Evolutionary conservation across 2,797 vertebrate species (phyloP), one percentile per base, ranked within the genome.

Genomic region (Carduelis carduelis): DNA sequence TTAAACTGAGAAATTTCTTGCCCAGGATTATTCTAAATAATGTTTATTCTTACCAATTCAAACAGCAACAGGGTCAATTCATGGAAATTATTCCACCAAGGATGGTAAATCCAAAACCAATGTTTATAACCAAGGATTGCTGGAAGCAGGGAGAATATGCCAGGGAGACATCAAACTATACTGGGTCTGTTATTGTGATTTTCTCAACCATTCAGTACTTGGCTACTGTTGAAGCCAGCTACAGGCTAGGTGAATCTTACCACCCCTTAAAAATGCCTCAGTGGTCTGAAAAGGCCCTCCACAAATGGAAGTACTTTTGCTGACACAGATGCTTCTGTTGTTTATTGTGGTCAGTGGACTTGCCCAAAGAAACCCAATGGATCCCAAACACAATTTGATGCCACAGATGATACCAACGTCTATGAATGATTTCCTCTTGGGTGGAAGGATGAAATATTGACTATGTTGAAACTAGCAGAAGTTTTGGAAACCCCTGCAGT

Each of bases 381-480:
- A 50, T n/a, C n/a, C 4, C 8, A 63, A 41, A 47, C 4, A 69
- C 56, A 83, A n/a, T 68, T 47, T 43, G 52, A 16, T 72, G n/a
- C 7, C 27, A 84, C 9, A 49, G 35, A 76, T 0, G 0, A 52
- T 23, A 50, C 11, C 23, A 30, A 41, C 1, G 1, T 17, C n/a
- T 79, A 10, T 34, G 35, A 66, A 50, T 10, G 0, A n/a, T 55
- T 75, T 92, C 15, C 16, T 68, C 21, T 61, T 28, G n/a, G 2
- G 12, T 57, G 10, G 12, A 66, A 87, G 30, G 27, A 68, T 26
- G 20, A 76, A 87, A 79, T 34, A 41, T 8, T 59, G 16, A 23
- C 21, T 3, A 0, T 47, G 17, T 24, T 60, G 28, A 76, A 84
- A 87, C 72, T n/a, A 66, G 32, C 10, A 76, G 24, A n/a, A 55